phyloP scores from a whole-genome alignment of 2,888 invertebrate genomes.

The Antitype chi region DNA sequence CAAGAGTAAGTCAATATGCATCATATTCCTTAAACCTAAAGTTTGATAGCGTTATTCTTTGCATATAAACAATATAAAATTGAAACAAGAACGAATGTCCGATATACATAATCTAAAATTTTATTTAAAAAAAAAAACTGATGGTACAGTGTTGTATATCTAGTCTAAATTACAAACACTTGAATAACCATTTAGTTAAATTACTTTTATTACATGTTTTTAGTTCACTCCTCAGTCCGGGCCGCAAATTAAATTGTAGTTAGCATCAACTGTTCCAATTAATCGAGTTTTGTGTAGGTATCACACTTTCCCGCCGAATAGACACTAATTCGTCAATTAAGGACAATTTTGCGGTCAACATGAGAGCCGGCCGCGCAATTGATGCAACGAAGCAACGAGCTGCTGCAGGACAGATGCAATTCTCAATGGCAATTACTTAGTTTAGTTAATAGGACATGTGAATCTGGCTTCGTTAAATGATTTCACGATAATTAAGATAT shows the following conservation, averaged over 20 bases:
- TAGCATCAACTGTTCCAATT: slow-evolving; percentile 63
- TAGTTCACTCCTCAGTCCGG: slow-evolving; percentile 38
- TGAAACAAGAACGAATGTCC: slow-evolving; percentile 2
- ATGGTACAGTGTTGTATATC: neutral
- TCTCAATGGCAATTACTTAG: slow-evolving; percentile 83
- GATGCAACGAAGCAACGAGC: slow-evolving; percentile 80
- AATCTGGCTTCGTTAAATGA: slow-evolving; percentile 75
- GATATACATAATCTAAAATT: neutral
- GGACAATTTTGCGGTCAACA: slow-evolving; percentile 85
- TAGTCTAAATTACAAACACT: slow-evolving; percentile 46
- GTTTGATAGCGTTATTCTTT: neutral
- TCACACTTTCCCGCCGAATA: slow-evolving; percentile 75
- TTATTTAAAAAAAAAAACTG: neutral
- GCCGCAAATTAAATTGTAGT: slow-evolving; percentile 64
- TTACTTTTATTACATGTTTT: slow-evolving; percentile 56
- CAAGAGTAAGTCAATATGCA: slow-evolving; percentile 17
- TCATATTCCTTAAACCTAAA: slow-evolving; percentile 6
- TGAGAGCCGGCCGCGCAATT: slow-evolving; percentile 77
- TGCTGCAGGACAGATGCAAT: slow-evolving; percentile 85
- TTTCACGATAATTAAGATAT: slow-evolving; percentile 74
- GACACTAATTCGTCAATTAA: slow-evolving; percentile 85
- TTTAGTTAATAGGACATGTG: slow-evolving; percentile 75
- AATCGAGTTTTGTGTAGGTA: slow-evolving; percentile 59
- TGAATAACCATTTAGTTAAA: slow-evolving; percentile 53
- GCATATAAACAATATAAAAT: neutral